A percentile compares a stretch with the other conserved stretches of the same genome.
Conservation (phyloP, 2,113 vertebrate genomes). For the Nematolebias whitei region DNA sequence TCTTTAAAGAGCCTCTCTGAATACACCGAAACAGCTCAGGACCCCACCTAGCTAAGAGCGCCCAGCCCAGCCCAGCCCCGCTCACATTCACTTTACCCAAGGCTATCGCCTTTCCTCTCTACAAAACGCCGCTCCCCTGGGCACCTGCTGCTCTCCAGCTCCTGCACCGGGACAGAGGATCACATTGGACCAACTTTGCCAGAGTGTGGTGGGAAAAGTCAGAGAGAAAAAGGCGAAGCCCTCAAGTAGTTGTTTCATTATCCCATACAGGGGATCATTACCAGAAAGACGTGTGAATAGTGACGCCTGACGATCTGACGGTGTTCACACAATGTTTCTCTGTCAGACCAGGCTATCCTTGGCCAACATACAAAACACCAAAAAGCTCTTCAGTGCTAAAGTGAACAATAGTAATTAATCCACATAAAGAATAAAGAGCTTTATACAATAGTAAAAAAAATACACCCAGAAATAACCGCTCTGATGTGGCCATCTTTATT, state of each 20-base stretch:
- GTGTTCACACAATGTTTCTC: slow-evolving; percentile 5
- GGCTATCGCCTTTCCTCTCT: slow-evolving; percentile 72
- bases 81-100: slow-evolving; percentile 73
- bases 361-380: background rate
- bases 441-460: background rate
- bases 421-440: too few relatives aligned
- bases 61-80: slow-evolving; percentile 36
- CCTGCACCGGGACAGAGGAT: slow-evolving; percentile 42
- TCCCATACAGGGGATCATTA: slow-evolving; percentile 24
- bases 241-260: slow-evolving; percentile 19
- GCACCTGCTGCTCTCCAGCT: slow-evolving; percentile 46
- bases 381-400: too few relatives aligned
- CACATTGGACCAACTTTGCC: slow-evolving; percentile 35
- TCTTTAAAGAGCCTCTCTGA: slow-evolving; percentile 44
- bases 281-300: slow-evolving; percentile 24
- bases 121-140: slow-evolving; percentile 64
- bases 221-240: slow-evolving; percentile 19
- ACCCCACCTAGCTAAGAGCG: slow-evolving; percentile 64
- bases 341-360: background rate
- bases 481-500: too few relatives aligned
- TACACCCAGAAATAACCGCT: too few relatives aligned
- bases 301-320: slow-evolving; percentile 24
- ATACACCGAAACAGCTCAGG: slow-evolving; percentile 49
- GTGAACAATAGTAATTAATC: too few relatives aligned
- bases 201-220: slow-evolving; percentile 52